A percentile compares a stretch with the other conserved stretches of the same genome.
These are phyloP conservation scores for Camponotus pennsylvanicus DNA, from an alignment of 1,140 invertebrate genomes.

Conservation along the genomic window DNA sequence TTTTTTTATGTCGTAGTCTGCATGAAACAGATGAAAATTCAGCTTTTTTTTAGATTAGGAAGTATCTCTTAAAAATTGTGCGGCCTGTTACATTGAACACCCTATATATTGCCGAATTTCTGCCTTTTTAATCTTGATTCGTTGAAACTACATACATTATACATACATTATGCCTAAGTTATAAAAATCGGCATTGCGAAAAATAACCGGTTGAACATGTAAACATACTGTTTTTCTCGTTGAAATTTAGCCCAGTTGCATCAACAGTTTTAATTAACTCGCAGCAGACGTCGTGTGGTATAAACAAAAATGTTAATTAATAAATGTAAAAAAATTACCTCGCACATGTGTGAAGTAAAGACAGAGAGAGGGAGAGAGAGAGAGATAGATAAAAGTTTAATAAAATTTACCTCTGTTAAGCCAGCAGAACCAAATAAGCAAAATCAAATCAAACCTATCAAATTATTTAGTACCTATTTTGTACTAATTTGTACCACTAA, in stretches of 20 bases:
- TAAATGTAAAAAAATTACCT: slow-evolving; percentile 14
- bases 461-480: too few relatives aligned
- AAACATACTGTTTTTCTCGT: slow-evolving; percentile 1
- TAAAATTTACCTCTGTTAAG: neutral
- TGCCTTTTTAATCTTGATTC: neutral
- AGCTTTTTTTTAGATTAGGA: too few relatives aligned
- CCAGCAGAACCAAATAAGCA: too few relatives aligned
- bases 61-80: too few relatives aligned
- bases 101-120: neutral
- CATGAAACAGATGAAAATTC: too few relatives aligned
- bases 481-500: too few relatives aligned
- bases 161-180: neutral
- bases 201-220: neutral
- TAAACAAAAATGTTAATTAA: slow-evolving; percentile 13
- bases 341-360: neutral
- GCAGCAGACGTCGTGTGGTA: neutral
- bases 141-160: neutral
- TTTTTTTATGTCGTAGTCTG: too few relatives aligned
- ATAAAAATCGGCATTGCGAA: neutral
- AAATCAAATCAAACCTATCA: too few relatives aligned
- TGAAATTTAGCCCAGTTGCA: neutral
- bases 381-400: neutral
- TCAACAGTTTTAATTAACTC: slow-evolving; percentile 36
- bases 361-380: neutral
- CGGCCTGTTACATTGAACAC: neutral